phyloP scores from a whole-genome alignment of 2,888 invertebrate species.

The Baccha elongata region DNA sequence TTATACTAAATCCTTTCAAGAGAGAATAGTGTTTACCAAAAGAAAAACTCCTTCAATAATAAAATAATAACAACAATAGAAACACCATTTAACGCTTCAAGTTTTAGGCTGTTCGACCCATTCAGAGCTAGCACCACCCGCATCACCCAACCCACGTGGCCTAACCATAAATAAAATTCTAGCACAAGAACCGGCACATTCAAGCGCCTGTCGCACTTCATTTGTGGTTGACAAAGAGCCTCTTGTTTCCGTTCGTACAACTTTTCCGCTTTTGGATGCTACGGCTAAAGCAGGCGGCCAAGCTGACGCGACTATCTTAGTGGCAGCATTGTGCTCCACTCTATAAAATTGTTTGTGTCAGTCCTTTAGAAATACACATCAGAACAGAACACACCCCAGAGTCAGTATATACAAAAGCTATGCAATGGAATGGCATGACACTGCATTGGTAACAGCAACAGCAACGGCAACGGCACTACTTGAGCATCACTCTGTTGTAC shows the following conservation, averaged over 20 bases:
- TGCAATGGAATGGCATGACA: neutral
- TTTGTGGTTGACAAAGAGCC: conserved; percentile 54
- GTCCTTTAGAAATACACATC: conserved; percentile 5
- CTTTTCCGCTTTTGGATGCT: conserved; percentile 8
- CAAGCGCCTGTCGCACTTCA: conserved; percentile 49
- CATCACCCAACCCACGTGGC: too few relatives aligned
- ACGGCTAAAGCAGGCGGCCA: neutral
- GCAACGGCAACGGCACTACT: neutral
- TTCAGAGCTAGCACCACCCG: too few relatives aligned
- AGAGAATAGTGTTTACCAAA: too few relatives aligned
- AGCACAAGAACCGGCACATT: neutral
- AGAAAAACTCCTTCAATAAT: too few relatives aligned
- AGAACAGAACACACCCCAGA: neutral
- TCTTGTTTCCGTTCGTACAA: conserved; percentile 43
- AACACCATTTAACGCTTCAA: too few relatives aligned
- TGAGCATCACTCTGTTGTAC: conserved; percentile 39
- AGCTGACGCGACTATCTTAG: neutral
- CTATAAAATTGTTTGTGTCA: conserved; percentile 35
- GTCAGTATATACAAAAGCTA: neutral
- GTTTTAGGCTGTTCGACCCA: too few relatives aligned
- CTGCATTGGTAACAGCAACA: too few relatives aligned
- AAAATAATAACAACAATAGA: too few relatives aligned
- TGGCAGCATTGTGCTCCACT: conserved; percentile 16
- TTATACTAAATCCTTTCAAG: too few relatives aligned
- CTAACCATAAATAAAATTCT: neutral